These are phyloP conservation scores for Ammodramus savannarum DNA, from an alignment of 2,113 vertebrate species.

Conservation along the genomic window DNA sequence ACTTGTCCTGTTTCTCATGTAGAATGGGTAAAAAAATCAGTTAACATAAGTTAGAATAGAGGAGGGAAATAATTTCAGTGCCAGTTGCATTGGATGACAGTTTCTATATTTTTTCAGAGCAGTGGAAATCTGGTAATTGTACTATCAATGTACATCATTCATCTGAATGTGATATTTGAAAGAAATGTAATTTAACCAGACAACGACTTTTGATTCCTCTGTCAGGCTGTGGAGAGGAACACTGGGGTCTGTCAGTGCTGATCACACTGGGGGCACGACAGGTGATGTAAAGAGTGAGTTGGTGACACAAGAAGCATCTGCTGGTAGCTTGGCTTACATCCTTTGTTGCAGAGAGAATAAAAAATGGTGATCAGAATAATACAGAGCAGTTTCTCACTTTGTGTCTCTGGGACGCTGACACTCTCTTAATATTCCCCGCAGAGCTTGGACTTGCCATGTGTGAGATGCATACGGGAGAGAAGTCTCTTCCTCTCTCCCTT, in stretches of 20 bases:
- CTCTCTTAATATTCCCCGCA: not conserved
- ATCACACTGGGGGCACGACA: fast-evolving
- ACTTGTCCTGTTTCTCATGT: conserved; percentile 43
- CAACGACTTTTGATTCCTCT: not conserved
- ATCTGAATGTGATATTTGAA: not conserved
- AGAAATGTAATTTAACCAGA: not conserved
- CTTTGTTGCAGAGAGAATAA: not conserved
- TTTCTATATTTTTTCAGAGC: not conserved
- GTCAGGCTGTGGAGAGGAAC: not conserved
- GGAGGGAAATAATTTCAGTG: conserved; percentile 10
- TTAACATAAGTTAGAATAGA: conserved; percentile 10
- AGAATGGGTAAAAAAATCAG: conserved; percentile 22
- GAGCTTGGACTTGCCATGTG: not conserved
- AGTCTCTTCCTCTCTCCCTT: not conserved
- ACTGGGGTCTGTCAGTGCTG: not conserved
- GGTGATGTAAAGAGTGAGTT: not conserved
- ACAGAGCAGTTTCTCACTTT: not conserved
- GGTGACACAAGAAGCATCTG: not conserved
- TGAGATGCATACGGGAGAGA: not conserved
- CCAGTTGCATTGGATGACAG: conserved; percentile 9
- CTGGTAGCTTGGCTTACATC: not conserved
- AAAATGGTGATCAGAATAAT: not conserved
- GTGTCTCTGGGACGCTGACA: not conserved
- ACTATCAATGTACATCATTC: not conserved
- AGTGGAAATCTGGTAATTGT: conserved; percentile 12